Conservation (phyloP, 2,888 invertebrate genomes). For the Hedychridium roseum region DNA sequence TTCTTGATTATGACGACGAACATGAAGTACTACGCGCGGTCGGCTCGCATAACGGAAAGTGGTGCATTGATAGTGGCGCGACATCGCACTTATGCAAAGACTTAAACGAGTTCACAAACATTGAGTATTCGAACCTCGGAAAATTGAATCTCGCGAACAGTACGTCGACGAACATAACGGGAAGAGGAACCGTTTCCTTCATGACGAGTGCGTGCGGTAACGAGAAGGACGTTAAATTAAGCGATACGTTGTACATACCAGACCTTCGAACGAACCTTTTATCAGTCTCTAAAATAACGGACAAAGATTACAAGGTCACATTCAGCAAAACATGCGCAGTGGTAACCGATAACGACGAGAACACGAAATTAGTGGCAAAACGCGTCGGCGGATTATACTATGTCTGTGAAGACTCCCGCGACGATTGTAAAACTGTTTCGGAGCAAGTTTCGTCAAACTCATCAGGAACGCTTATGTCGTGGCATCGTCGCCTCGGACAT, state of each 20-base stretch:
- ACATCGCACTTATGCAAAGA: no score
- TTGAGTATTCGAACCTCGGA: no score
- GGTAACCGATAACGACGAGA: slow-evolving; percentile 1
- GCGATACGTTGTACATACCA: not conserved
- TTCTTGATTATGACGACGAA: no score
- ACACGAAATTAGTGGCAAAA: slow-evolving; percentile 7
- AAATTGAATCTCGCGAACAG: slow-evolving; percentile 1
- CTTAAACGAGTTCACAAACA: no score
- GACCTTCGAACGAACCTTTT: not conserved
- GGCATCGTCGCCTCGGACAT: slow-evolving; percentile 23
- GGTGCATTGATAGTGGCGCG: no score
- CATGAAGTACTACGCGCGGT: no score
- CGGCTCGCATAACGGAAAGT: no score
- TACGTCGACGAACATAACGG: not conserved
- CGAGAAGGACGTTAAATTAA: not conserved
- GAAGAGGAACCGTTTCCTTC: not conserved
- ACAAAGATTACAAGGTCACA: slow-evolving; percentile 5
- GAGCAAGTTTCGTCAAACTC: no score
- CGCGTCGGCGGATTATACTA: slow-evolving; percentile 7
- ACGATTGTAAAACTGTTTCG: not conserved
- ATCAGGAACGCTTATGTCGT: slow-evolving; percentile 8
- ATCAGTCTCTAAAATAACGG: slow-evolving; percentile 4
- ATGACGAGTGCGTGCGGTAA: not conserved
- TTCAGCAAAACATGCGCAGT: slow-evolving; percentile 4
- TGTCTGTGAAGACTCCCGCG: slow-evolving; percentile 2